Percentiles rank a stretch among this genome's conserved stretches.
These are phyloP conservation scores for Potamarius usumacintae DNA, from an alignment of 2,113 vertebrate species.

Conservation along the genomic window DNA sequence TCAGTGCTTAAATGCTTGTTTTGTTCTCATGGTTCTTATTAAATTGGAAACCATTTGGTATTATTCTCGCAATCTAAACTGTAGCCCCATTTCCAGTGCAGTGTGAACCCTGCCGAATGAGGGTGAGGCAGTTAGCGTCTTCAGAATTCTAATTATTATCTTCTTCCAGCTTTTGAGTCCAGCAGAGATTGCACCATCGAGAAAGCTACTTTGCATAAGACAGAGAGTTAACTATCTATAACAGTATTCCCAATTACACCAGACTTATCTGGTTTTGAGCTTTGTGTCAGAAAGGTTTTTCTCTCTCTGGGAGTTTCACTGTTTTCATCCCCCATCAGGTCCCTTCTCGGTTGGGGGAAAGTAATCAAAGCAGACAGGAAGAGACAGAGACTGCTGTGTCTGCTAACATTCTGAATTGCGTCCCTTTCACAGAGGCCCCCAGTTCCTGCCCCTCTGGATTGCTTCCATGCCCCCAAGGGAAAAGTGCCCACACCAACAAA, in stretches of 20 bases:
- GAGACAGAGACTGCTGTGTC: constrained; percentile 35
- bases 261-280: background rate
- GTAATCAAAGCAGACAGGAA: constrained; percentile 22
- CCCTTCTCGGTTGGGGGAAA: background rate
- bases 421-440: constrained; percentile 39
- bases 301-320: background rate
- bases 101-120: constrained; percentile 21
- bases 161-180: constrained; percentile 3
- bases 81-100: background rate
- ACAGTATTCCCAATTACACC: background rate
- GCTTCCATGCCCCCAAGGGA: constrained; percentile 47
- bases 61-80: background rate
- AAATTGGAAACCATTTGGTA: background rate
- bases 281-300: background rate
- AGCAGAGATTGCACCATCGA: constrained; percentile 5
- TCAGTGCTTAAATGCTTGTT: background rate
- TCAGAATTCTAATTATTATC: constrained; percentile 20
- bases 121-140: background rate
- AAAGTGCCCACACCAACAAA: constrained; percentile 8
- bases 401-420: constrained; percentile 11
- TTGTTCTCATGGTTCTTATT: background rate
- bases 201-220: background rate
- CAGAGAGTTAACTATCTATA: constrained; percentile 5
- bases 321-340: background rate
- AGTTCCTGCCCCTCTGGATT: constrained; percentile 35